Percentiles rank a stretch among this genome's conserved stretches.
Evolutionary conservation across 92 coral and sea anemone genomes (phyloP).

Genomic region (Phenganax marumi): DNA sequence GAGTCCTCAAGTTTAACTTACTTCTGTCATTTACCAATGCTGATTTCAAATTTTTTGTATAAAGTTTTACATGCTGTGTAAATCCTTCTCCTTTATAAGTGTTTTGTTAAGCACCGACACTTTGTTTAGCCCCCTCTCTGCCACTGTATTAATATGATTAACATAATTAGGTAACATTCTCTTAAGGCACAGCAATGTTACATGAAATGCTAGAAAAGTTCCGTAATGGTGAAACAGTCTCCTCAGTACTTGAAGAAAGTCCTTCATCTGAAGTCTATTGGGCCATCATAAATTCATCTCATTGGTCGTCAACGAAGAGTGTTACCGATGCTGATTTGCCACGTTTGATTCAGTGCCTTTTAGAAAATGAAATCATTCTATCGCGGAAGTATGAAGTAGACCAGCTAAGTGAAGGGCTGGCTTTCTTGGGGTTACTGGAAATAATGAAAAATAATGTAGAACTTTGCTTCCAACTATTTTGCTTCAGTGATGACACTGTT

Average conservation of each 20-base stretch:
- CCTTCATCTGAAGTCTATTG: constrained; percentile 48
- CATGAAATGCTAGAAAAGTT: constrained; percentile 47
- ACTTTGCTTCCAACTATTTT: constrained; percentile 46
- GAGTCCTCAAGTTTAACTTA: too few relatives aligned
- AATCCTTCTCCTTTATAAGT: too few relatives aligned
- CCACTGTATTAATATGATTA: too few relatives aligned
- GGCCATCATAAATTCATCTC: constrained; percentile 56
- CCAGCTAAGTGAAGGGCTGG: constrained; percentile 54
- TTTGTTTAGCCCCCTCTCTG: too few relatives aligned
- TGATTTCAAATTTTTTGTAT: too few relatives aligned
- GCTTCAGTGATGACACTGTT: constrained; percentile 34
- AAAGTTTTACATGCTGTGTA: too few relatives aligned
- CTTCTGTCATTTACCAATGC: too few relatives aligned
- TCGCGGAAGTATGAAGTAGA: constrained; percentile 56
- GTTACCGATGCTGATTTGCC: constrained; percentile 49
- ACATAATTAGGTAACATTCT: background rate
- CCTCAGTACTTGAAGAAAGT: constrained; percentile 49
- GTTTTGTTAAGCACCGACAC: too few relatives aligned
- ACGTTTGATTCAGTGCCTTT: constrained; percentile 47
- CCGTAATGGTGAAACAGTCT: constrained; percentile 29
- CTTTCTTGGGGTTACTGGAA: constrained; percentile 50
- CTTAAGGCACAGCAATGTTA: constrained; percentile 50
- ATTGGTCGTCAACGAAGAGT: constrained; percentile 46
- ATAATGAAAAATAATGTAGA: constrained; percentile 44
- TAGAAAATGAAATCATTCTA: constrained; percentile 57